Percentiles rank a stretch among this genome's conserved stretches.
phyloP scores from a whole-genome alignment of 2,888 invertebrate species.

The Diaperis boleti region DNA sequence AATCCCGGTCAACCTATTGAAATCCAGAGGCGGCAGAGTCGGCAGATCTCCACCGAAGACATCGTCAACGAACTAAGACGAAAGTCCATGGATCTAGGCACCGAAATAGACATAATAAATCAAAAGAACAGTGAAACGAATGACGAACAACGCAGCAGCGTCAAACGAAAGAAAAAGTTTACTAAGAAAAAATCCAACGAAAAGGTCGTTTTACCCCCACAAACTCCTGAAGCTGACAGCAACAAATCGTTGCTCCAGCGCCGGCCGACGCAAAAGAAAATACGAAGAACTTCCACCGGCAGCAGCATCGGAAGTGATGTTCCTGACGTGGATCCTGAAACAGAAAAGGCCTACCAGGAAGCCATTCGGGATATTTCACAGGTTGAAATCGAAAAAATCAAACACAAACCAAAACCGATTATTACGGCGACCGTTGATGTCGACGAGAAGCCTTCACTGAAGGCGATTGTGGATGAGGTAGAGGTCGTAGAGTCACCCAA shows the following conservation, averaged over 20 bases:
- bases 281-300: slow-evolving; percentile 51
- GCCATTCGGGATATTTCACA: slow-evolving; percentile 62
- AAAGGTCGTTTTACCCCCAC: slow-evolving; percentile 44
- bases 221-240: slow-evolving; percentile 15
- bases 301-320: slow-evolving; percentile 43
- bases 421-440: slow-evolving; percentile 70
- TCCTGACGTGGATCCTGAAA: slow-evolving; percentile 44
- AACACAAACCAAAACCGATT: slow-evolving; percentile 67
- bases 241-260: slow-evolving; percentile 48
- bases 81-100: slow-evolving; percentile 71
- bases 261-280: slow-evolving; percentile 54
- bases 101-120: slow-evolving; percentile 64
- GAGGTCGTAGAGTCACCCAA: slow-evolving; percentile 72
- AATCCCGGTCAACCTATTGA: slow-evolving; percentile 68
- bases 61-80: slow-evolving; percentile 65
- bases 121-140: slow-evolving; percentile 27
- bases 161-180: slow-evolving; percentile 59
- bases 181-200: slow-evolving; percentile 58
- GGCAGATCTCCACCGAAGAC: slow-evolving; percentile 59
- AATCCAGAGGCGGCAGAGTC: slow-evolving; percentile 64
- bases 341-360: slow-evolving; percentile 51
- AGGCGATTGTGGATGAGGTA: slow-evolving; percentile 71
- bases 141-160: slow-evolving; percentile 50
- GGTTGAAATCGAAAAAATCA: slow-evolving; percentile 69
- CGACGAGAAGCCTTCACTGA: slow-evolving; percentile 67